Conservation (phyloP, 2,797 vertebrate genomes). For the Danio aesculapii region DNA sequence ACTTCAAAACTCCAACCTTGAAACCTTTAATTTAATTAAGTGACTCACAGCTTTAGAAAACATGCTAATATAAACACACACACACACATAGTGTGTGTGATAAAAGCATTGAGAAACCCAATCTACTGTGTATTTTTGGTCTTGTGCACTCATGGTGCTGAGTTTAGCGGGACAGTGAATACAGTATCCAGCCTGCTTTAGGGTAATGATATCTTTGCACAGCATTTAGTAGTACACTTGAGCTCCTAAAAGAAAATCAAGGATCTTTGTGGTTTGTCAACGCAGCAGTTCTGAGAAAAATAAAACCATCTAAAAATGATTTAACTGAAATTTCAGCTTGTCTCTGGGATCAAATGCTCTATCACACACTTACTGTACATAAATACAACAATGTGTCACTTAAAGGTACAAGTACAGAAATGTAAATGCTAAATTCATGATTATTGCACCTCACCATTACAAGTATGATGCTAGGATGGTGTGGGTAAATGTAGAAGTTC, state of each 20-base stretch:
- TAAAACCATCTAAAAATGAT: not conserved
- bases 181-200: slow-evolving; percentile 56
- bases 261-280: slow-evolving; percentile 22
- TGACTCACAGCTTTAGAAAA: slow-evolving; percentile 55
- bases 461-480: not conserved
- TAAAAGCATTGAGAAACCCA: slow-evolving; percentile 63
- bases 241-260: slow-evolving; percentile 31
- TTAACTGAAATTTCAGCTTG: slow-evolving; percentile 7
- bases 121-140: slow-evolving; percentile 71
- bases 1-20: slow-evolving; percentile 53
- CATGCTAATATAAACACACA: slow-evolving; percentile 12
- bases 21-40: slow-evolving; percentile 55
- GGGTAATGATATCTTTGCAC: slow-evolving; percentile 31
- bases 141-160: slow-evolving; percentile 70
- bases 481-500: not conserved
- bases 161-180: slow-evolving; percentile 66
- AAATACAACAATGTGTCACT: not conserved
- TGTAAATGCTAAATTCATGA: not conserved
- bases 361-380: not conserved
- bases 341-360: not conserved
- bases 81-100: slow-evolving; percentile 51
- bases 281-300: slow-evolving; percentile 19
- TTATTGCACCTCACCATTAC: not conserved
- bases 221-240: slow-evolving; percentile 17
- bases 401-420: not conserved